phyloP scores from a whole-genome alignment of 2,113 vertebrate species.

The Vulpes lagopus region DNA sequence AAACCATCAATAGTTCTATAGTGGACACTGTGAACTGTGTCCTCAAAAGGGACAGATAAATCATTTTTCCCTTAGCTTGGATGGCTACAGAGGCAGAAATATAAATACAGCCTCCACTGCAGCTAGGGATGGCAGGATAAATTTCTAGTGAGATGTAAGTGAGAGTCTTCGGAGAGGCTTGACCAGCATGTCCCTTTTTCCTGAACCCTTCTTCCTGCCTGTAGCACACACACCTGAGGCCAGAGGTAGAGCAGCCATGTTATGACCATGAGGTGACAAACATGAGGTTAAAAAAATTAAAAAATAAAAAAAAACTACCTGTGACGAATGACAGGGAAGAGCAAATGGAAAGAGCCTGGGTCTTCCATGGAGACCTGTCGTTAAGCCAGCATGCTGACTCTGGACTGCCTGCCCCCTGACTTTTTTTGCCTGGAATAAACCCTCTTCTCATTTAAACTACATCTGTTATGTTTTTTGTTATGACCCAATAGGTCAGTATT shows the following conservation, averaged over 20 bases:
- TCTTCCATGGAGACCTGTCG: not conserved
- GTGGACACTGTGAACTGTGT: not conserved
- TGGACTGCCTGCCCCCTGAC: not conserved
- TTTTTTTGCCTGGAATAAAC: not conserved
- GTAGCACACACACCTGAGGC: not conserved
- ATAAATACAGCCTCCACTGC: not conserved
- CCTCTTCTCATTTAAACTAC: not conserved
- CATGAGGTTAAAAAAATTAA: not conserved
- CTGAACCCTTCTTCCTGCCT: not conserved
- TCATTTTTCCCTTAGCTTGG: not conserved
- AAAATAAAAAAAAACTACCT: not conserved
- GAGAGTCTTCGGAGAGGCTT: not conserved
- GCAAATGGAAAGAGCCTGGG: not conserved
- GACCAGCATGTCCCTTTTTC: not conserved
- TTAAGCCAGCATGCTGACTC: not conserved
- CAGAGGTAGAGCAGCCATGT: not conserved
- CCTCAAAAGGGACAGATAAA: not conserved
- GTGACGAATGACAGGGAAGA: not conserved
- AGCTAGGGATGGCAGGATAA: not conserved
- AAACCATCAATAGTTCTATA: not conserved
- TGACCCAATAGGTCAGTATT: not conserved
- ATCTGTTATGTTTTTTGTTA: not conserved
- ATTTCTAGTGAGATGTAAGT: not conserved
- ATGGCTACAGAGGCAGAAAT: not conserved
- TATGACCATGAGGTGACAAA: too few species aligned